Evolutionary conservation across 2,888 invertebrate genomes (phyloP), one percentile per base, ranked within the genome.

Genomic region (Saturnia japonica): DNA sequence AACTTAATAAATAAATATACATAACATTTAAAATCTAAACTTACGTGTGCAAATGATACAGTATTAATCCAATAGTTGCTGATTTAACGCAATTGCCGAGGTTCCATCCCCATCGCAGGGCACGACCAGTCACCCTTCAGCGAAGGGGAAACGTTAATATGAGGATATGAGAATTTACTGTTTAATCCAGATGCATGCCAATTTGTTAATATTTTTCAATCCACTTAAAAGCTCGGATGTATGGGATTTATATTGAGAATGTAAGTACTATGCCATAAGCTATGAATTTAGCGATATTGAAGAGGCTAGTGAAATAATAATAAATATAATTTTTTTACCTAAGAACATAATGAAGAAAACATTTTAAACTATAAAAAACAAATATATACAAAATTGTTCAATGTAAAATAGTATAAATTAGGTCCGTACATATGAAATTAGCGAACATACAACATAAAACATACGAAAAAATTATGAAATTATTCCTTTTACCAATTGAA

Each of bases 161-260:
- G 87, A 90, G 92, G 89, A 93, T 93, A 94, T 93, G 93, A 94
- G 91, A 93, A 93, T 94, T 93, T 93, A 94, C 93, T 91, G 91
- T 91, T 93, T 91, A 93, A 93, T 93, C 89, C 91, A 85, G 88
- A 91, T 91, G 85, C 89, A 88, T 90, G 93, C 91, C 91, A 93
- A 92, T 93, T 93, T 93, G 93, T 92, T 91, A 93, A 92, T 93
- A 93, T 92, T 93, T 91, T 90, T 91, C 91, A 93, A 93, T 94
- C 90, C 93, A 91, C 89, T 93, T 92, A 91, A 93, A 92, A 89
- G 84, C 83, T 79, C 77, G 84, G 80, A 81, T 78, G 79, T 84
- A 84, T 82, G 82, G 82, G 83, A 85, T 87, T 83, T 82, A 81
- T 78, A 80, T 79, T 77, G 75, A 76, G 76, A 66, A 54, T 9